Evolutionary conservation across 2,113 vertebrate species (phyloP).

Genomic region (Rhizomys pruinosus): DNA sequence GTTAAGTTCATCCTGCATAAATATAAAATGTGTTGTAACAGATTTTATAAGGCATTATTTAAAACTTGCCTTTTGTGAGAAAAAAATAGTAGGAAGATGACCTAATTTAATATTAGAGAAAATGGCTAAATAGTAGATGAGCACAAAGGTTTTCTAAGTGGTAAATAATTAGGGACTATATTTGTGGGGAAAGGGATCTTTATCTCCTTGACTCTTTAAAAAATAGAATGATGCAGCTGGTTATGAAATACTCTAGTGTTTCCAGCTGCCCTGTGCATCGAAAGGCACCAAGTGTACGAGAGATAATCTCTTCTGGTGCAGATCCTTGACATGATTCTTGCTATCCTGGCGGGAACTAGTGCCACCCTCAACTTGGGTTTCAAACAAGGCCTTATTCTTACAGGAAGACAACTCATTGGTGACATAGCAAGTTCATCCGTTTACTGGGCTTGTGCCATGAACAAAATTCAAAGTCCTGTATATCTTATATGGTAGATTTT

Average conservation of each 20-base stretch:
- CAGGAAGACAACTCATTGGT: not conserved
- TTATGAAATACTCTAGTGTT: not conserved
- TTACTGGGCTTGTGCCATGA: slow-evolving; percentile 71
- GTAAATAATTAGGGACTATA: slow-evolving; percentile 77
- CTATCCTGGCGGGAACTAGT: not conserved
- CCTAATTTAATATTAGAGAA: slow-evolving; percentile 82
- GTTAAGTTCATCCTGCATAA: slow-evolving; percentile 89
- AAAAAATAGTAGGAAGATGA: slow-evolving; percentile 82
- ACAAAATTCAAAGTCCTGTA: slow-evolving; percentile 67
- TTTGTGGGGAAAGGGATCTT: not conserved
- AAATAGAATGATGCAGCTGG: not conserved
- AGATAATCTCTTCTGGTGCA: not conserved
- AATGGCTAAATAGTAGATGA: slow-evolving; percentile 81
- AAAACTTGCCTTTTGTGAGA: slow-evolving; percentile 86
- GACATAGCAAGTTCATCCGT: slow-evolving; percentile 11
- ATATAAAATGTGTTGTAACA: slow-evolving; percentile 85
- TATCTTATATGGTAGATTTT: slow-evolving; percentile 66
- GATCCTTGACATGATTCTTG: not conserved
- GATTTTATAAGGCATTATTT: slow-evolving; percentile 86
- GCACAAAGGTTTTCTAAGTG: slow-evolving; percentile 84
- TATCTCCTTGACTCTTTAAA: not conserved
- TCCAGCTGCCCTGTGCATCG: not conserved
- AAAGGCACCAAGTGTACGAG: not conserved
- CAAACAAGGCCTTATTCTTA: slow-evolving; percentile 54
- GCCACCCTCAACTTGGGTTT: not conserved